Conservation (phyloP, 2,113 vertebrate species). For the Gallinago undulata region DNA sequence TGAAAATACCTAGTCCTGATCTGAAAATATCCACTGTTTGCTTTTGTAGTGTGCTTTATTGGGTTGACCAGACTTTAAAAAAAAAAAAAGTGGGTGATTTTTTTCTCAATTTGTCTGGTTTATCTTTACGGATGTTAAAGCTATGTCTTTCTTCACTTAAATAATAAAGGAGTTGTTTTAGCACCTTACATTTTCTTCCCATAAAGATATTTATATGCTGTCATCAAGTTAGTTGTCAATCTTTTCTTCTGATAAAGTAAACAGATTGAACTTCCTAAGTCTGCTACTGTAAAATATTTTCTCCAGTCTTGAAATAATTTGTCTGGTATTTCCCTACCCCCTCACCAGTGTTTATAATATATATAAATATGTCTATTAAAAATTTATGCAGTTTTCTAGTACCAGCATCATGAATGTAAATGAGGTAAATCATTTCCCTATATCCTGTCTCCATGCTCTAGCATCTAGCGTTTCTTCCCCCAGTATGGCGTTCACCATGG, state of each 20-base stretch:
- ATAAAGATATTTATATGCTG: neutral
- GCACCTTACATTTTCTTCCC: neutral
- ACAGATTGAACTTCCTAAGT: neutral
- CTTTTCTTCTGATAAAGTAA: neutral
- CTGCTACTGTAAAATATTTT: neutral
- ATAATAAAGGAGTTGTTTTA: neutral
- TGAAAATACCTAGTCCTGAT: neutral
- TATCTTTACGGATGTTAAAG: neutral
- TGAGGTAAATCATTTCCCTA: neutral
- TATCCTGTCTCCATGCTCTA: neutral
- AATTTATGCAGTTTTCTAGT: neutral
- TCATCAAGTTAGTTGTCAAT: neutral
- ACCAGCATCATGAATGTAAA: neutral
- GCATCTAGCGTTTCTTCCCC: neutral
- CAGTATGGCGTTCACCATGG: neutral
- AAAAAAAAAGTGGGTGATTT: neutral
- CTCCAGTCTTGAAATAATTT: neutral
- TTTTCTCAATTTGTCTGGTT: neutral
- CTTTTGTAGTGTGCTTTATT: neutral
- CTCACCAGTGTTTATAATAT: neutral
- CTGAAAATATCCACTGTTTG: neutral
- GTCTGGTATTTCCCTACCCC: neutral
- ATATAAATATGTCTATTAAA: neutral
- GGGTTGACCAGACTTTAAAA: neutral
- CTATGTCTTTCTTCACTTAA: neutral